Evolutionary conservation across 2,113 vertebrate species (phyloP).

Genomic region (Delphinapterus leucas): DNA sequence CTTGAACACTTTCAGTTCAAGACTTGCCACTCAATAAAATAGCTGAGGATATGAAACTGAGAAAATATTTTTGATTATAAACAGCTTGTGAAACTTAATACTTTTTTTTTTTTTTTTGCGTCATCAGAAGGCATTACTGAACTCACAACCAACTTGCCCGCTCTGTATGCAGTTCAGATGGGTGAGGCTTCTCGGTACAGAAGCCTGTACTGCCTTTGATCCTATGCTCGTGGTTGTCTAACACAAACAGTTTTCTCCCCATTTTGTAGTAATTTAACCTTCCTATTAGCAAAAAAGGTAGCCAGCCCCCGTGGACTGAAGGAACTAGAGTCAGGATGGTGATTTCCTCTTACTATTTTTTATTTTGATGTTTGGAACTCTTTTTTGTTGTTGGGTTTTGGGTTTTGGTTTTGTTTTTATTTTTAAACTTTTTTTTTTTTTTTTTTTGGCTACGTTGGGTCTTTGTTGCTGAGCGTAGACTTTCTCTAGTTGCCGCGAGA

Average conservation of each 20-base stretch:
- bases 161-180: constrained; percentile 67
- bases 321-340: not conserved
- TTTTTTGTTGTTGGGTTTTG: constrained; percentile 31
- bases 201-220: not conserved
- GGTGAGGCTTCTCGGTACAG: constrained; percentile 16
- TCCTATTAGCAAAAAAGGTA: constrained; percentile 61
- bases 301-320: constrained; percentile 59
- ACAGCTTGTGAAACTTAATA: constrained; percentile 83
- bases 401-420: not conserved
- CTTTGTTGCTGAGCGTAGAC: too few species aligned
- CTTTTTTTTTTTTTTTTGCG: constrained; percentile 57
- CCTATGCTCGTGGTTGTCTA: not conserved
- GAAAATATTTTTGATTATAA: constrained; percentile 82
- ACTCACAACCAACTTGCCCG: constrained; percentile 63
- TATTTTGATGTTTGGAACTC: not conserved
- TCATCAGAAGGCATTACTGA: constrained; percentile 70
- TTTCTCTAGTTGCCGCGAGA: too few species aligned
- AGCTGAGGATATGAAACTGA: not conserved
- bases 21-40: not conserved
- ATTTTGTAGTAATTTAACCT: constrained; percentile 44
- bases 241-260: not conserved
- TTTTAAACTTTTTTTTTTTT: not conserved
- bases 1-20: not conserved
- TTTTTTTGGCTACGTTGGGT: too few species aligned
- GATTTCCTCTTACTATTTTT: constrained; percentile 70